Base-by-base conservation (phyloP, 2,113 vertebrate genomes). In the Pteronura brasiliensis region DNA sequence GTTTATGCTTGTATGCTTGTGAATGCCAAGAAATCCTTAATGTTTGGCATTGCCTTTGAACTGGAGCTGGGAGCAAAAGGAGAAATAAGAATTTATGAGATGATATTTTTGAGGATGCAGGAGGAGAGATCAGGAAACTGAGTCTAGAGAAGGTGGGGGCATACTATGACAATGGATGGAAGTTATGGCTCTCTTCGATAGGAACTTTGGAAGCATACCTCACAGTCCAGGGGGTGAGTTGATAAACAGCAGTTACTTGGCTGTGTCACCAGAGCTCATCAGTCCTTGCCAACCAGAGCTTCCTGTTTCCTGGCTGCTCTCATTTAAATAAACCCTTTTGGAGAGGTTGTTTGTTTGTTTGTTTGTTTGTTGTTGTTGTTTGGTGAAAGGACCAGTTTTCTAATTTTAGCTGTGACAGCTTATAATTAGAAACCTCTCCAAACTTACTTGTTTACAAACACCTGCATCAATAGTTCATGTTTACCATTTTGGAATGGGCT, bases 391-490 rank as follows among this genome's bases (percentile, higher is more conserved):
- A 98, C 97, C 85, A 39, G 92, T 94, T 96, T 98, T 98, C 98
- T 98, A 98, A 98, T 98, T 99, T 99, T 99, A 98, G 97, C 97
- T 95, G 25, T 90, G 93, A 87, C 5, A 63, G 57, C 59, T 98
- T 99, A 98, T 98, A 98, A 98, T 98, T 99, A 98, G 99, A 99
- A 98, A 98, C 96, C 97, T 98, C 97, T 98, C 97, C 96, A 98
- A 98, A 98, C 93, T 98, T 97, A 97, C 98, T 98, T 98, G 98
- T 99, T 99, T 99, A 98, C 97, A 98, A 98, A 98, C 98, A 99
- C 98, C 98, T 98, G 97, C 96, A 97, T 96, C 82, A 36, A 89
- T 84, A 79, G 95, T 57, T 3, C 95, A 80, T 97, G 97, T 96
- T 94, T 97, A 96, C 97, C 93, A 71, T 98, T 98, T 98, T 96